phyloP scores from a whole-genome alignment of 2,888 invertebrate genomes.

The Napeogenes sylphis region DNA sequence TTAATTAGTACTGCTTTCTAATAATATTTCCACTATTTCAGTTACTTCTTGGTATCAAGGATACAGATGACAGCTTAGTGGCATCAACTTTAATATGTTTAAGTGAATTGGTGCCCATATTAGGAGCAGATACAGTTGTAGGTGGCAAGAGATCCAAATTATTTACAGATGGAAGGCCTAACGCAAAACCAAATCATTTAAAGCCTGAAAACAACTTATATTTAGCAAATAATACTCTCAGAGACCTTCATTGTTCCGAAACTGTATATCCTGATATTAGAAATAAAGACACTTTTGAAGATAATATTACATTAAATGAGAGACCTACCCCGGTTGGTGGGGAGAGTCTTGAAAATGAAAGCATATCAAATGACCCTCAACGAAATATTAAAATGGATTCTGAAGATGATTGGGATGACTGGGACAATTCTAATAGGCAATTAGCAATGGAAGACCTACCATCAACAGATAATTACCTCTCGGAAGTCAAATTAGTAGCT shows the following conservation, averaged over 20 bases:
- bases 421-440: conserved; percentile 79
- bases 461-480: conserved; percentile 24
- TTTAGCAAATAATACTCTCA: conserved; percentile 47
- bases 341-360: conserved; percentile 79
- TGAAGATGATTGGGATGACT: conserved; percentile 89
- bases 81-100: conserved; percentile 87
- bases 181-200: conserved; percentile 50
- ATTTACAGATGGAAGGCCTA: conserved; percentile 92
- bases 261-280: conserved; percentile 44
- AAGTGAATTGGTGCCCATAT: conserved; percentile 89
- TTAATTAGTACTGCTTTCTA: too few relatives aligned
- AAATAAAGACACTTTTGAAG: conserved; percentile 52
- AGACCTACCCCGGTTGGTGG: conserved; percentile 90
- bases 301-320: conserved; percentile 78
- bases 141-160: conserved; percentile 88
- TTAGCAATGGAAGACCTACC: conserved; percentile 27
- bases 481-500: conserved; percentile 25
- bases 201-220: conserved; percentile 22
- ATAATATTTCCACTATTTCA: conserved; percentile 50
- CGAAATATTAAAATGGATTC: conserved; percentile 70
- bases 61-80: conserved; percentile 89
- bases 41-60: conserved; percentile 91
- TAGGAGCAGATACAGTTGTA: conserved; percentile 91
- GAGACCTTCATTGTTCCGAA: conserved; percentile 60
- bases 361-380: conserved; percentile 52